Base-by-base conservation (phyloP, 2,888 invertebrate species). In the Noctua pronuba region DNA sequence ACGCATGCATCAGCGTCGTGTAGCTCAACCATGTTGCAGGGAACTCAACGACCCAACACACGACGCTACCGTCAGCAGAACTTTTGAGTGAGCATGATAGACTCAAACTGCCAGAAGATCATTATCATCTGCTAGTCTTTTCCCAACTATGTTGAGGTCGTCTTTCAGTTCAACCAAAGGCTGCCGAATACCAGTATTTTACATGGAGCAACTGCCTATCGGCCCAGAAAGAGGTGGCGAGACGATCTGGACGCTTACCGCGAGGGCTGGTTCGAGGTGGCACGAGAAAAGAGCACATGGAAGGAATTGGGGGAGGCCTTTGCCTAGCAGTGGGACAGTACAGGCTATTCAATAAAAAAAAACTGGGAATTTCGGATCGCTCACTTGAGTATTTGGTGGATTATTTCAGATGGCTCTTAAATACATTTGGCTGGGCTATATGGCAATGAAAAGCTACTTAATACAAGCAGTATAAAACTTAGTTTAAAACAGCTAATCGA, bases 381-480 rank as follows among this genome's bases (percentile, higher is more conserved):
- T 60, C 18, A 6, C 0, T 60, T 31, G 10, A 24, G 24, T 13
- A 24, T 64, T 38, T 38, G 38, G 64, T 38, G 38, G 11, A 13
- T 13, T 35, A 24, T 64, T 73, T 52, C 31, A 8, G n/a, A 68
- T 28, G 16, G 13, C 2, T 28, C 5, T 64, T 41, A 58, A 24
- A 64, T 64, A 38, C 6, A 73, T 62, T 49, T 46, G 4, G 46
- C n/a, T 55, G 10, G 41, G n/a, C 0, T 41, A 31, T 16, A 35
- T 18, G 18, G 31, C 60, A 70, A n/a, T 66, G 41, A 28, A 24
- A 64, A 64, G 24, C 49, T 64, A 72, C 58, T 46, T 75, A 75
- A 79, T 70, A 73, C 68, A 75, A 58, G 38, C 69, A 58, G 38
- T 84, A 83, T 81, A 77, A 85, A 84, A 73, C 81, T 80, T 83